Evolutionary conservation across 1,140 invertebrate genomes (phyloP).

Genomic region (Xylocopa sonorina): DNA sequence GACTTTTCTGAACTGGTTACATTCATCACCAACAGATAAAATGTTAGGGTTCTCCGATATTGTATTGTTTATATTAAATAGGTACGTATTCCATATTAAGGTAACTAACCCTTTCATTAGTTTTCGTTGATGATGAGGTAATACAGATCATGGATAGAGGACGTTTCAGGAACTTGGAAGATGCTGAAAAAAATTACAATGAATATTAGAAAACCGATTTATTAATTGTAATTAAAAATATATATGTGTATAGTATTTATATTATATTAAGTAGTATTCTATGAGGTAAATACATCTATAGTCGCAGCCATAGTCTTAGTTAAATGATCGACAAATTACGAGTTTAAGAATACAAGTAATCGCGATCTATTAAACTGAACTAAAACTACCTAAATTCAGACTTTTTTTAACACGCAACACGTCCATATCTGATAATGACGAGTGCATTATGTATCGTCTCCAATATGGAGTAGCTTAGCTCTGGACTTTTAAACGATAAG

Average conservation of each 20-base stretch:
- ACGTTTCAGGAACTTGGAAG: background rate
- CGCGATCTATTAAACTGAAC: background rate
- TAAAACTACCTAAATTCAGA: conserved; percentile 14
- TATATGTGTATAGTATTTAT: conserved; percentile 32
- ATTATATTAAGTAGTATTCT: conserved; percentile 22
- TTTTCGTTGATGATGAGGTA: background rate
- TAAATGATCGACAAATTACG: background rate
- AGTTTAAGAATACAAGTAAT: background rate
- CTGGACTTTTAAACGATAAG: conserved; percentile 1
- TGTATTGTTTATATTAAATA: no score
- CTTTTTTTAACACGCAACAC: background rate
- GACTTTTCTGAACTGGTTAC: no score
- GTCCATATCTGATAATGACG: background rate
- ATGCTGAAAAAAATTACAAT: background rate
- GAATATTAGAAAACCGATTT: conserved; percentile 23
- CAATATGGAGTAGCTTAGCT: conserved; percentile 1
- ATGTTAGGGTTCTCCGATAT: no score
- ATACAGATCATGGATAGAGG: background rate
- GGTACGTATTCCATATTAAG: no score
- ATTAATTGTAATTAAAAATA: conserved; percentile 42
- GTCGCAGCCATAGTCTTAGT: conserved; percentile 5
- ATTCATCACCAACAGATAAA: no score
- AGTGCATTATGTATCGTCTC: background rate
- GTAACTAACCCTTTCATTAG: no score
- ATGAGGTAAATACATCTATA: conserved; percentile 24